Evolutionary conservation across 2,797 vertebrate genomes (phyloP).

Genomic region (Acrossocheilus fasciatus): DNA sequence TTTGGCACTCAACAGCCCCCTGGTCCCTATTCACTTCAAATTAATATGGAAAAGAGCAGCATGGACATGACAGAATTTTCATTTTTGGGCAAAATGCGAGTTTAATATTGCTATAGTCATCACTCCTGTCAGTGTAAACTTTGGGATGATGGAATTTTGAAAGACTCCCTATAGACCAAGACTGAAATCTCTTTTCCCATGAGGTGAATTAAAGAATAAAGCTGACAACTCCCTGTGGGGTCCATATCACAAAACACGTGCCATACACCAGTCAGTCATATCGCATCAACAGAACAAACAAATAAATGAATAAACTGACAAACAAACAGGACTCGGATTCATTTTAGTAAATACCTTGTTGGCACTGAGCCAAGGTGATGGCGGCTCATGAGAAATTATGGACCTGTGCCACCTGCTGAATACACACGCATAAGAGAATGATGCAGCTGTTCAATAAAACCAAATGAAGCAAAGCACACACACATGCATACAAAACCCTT

Average conservation of each 20-base stretch:
- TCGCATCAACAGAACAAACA: slow-evolving; percentile 6
- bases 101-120: background rate
- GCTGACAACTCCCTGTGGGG: background rate
- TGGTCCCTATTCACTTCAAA: background rate
- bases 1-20: too few relatives aligned
- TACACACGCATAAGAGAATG: background rate
- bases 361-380: background rate
- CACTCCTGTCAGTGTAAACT: background rate
- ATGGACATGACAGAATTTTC: background rate
- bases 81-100: too few relatives aligned
- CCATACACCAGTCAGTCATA: slow-evolving; percentile 12
- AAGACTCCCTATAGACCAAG: background rate
- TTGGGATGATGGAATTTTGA: background rate
- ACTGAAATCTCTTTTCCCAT: background rate
- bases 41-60: background rate
- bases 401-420: background rate
- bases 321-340: background rate
- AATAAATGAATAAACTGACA: slow-evolving; percentile 15
- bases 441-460: background rate
- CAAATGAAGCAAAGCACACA: background rate
- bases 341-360: background rate
- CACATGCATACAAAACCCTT: background rate
- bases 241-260: background rate
- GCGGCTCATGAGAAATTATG: background rate
- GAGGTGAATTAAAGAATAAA: background rate